phyloP scores from a whole-genome alignment of 2,113 vertebrate species.

The Trinectes maculatus region DNA sequence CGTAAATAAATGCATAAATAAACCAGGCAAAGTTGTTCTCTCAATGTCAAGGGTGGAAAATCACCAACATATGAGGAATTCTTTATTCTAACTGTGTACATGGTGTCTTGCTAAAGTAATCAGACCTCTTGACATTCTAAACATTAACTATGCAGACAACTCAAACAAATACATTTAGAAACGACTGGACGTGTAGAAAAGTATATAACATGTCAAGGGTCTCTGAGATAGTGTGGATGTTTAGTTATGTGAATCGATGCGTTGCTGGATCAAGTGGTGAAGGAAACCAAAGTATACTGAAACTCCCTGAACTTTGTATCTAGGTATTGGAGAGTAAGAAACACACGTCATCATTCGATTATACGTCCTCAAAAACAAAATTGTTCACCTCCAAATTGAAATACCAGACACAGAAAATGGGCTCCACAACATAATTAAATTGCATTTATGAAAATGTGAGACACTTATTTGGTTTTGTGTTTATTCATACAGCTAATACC shows the following conservation, averaged over 20 bases:
- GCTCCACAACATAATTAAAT: slow-evolving; percentile 6
- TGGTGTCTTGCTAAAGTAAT: slow-evolving; percentile 15
- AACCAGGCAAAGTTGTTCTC: background rate
- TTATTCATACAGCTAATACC: slow-evolving; percentile 11
- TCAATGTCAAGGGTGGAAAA: slow-evolving; percentile 26
- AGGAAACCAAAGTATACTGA: slow-evolving; percentile 8
- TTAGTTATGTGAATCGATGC: slow-evolving; percentile 1
- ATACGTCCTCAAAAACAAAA: slow-evolving; percentile 5
- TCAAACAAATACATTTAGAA: slow-evolving; percentile 16
- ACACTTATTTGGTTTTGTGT: slow-evolving; percentile 15
- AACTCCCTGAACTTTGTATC: background rate
- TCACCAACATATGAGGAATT: slow-evolving; percentile 17
- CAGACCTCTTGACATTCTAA: slow-evolving; percentile 47
- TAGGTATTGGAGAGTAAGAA: slow-evolving; percentile 9
- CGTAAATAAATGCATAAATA: background rate
- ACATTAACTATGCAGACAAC: slow-evolving; percentile 26
- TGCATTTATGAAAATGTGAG: slow-evolving; percentile 23
- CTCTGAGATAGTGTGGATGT: slow-evolving; percentile 22
- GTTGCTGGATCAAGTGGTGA: slow-evolving; percentile 3
- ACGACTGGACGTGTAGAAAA: slow-evolving; percentile 1
- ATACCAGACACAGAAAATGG: background rate
- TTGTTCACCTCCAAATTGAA: background rate
- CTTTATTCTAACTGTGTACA: background rate
- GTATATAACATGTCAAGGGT: slow-evolving; percentile 35
- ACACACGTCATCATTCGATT: background rate